These are phyloP conservation scores for Pardosa pseudoannulata DNA, from an alignment of 2,888 invertebrate genomes.

Conservation along the genomic window DNA sequence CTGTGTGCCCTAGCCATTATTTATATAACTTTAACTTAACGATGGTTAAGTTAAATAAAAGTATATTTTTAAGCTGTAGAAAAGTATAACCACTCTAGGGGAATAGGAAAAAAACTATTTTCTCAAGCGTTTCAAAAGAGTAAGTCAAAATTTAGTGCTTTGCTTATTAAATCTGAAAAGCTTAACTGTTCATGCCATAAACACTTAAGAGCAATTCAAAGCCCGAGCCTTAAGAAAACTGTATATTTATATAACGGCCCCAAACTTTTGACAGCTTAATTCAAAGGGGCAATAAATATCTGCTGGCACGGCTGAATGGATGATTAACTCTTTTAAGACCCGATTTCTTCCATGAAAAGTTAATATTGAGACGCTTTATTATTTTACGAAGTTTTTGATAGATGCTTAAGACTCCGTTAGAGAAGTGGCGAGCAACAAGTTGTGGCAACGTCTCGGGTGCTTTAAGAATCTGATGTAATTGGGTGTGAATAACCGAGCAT, in stretches of 20 bases:
- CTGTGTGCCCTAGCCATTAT: no score
- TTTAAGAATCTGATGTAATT: neutral
- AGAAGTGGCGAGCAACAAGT: neutral
- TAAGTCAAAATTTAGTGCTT: no score
- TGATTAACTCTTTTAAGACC: constrained; percentile 11
- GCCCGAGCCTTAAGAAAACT: neutral
- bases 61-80: no score
- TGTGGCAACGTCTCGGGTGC: neutral
- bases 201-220: constrained; percentile 6
- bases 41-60: no score
- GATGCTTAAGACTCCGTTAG: neutral
- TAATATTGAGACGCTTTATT: neutral
- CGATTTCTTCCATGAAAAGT: constrained; percentile 13
- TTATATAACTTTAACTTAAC: no score
- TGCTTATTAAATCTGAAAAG: neutral
- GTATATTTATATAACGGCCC: no score
- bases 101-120: no score
- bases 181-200: constrained; percentile 7
- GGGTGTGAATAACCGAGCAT: neutral
- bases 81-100: no score
- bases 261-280: constrained; percentile 17
- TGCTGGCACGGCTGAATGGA: neutral
- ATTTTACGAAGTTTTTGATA: constrained; percentile 2
- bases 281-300: constrained; percentile 14
- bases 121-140: no score